Conservation (phyloP, 2,113 vertebrate genomes). For the Anoura caudifer region DNA sequence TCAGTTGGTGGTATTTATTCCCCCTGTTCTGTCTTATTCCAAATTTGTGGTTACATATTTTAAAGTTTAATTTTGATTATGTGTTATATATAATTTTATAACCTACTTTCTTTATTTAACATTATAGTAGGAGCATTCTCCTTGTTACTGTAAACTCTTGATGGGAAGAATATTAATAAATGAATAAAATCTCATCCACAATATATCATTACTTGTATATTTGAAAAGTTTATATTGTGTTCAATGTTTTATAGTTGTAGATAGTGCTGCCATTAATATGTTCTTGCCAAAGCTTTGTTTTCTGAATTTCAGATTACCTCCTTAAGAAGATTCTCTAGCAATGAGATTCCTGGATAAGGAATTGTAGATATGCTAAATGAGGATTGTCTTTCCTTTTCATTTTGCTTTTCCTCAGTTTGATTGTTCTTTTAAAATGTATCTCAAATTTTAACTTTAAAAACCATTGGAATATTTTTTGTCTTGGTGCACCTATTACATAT, state of each 20-base stretch:
- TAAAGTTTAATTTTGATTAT: background rate
- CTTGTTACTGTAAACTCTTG: background rate
- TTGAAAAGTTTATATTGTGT: constrained; percentile 20
- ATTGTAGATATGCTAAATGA: background rate
- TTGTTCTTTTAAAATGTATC: background rate
- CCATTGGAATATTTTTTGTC: background rate
- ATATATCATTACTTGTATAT: background rate
- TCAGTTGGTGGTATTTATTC: background rate
- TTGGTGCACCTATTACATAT: too few relatives aligned
- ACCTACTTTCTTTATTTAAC: background rate
- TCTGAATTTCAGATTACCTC: constrained; percentile 3
- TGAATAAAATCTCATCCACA: background rate
- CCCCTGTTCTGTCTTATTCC: background rate
- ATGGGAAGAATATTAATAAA: background rate
- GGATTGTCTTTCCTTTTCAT: background rate
- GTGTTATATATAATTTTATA: background rate
- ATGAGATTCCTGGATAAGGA: background rate
- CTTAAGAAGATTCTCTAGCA: background rate
- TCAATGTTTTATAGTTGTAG: background rate
- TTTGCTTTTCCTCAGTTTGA: background rate
- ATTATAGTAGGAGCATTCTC: background rate
- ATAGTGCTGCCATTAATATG: background rate
- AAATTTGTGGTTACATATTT: background rate
- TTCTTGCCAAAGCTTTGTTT: background rate
- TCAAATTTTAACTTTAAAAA: background rate